A percentile compares a stretch with the other conserved stretches of the same genome.
These are phyloP conservation scores for Neogale vison DNA, from an alignment of 2,113 vertebrate species.

Conservation along the genomic window DNA sequence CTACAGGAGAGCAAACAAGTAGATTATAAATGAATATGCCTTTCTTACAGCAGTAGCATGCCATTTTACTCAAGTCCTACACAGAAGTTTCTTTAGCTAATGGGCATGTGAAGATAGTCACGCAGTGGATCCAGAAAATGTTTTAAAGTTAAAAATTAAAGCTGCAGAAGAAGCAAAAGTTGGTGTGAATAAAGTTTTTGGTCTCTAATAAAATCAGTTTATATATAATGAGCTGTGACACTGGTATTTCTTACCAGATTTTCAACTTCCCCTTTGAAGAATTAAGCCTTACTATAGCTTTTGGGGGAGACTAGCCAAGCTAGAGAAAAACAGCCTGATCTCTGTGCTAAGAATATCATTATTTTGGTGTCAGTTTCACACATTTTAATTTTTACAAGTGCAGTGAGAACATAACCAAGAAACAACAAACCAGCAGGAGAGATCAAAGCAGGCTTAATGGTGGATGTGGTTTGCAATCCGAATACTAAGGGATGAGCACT, in stretches of 20 bases:
- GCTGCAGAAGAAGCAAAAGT: constrained; percentile 19
- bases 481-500: neutral
- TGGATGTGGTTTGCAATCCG: neutral
- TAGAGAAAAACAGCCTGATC: neutral
- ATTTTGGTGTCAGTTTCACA: neutral
- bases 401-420: neutral
- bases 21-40: neutral
- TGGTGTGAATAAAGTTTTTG: constrained; percentile 34
- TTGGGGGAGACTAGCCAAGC: neutral
- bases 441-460: neutral
- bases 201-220: constrained; percentile 53
- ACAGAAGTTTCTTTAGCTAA: constrained; percentile 44
- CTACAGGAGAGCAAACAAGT: neutral
- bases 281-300: neutral
- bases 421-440: neutral
- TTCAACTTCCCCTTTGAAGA: neutral
- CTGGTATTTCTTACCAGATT: neutral
- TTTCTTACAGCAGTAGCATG: constrained; percentile 7
- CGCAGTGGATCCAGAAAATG: neutral
- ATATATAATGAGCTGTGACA: constrained; percentile 21
- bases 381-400: neutral
- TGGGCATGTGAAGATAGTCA: constrained; percentile 15
- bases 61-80: constrained; percentile 25
- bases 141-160: constrained; percentile 47
- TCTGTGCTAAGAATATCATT: neutral